These are phyloP conservation scores for Gastracanthus pulcherrimus DNA, from an alignment of 2,888 invertebrate species.

Conservation along the genomic window DNA sequence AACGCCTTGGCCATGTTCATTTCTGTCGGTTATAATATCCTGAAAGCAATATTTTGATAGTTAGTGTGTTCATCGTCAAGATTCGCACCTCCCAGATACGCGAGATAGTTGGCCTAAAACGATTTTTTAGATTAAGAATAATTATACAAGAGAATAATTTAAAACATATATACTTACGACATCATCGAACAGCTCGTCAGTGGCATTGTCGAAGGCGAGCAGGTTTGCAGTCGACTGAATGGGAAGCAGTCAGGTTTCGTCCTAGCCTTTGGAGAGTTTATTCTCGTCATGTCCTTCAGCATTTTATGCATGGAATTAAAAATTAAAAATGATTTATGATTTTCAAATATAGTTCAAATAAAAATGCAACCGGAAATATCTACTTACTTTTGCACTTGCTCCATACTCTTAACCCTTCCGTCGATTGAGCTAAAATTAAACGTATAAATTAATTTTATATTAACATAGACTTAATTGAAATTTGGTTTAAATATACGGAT, in stretches of 20 bases:
- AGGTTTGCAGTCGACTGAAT: background rate
- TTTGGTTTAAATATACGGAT: background rate
- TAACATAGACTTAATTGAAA: background rate
- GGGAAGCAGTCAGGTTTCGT: background rate
- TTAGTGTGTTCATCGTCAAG: background rate
- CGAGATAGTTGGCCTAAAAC: background rate
- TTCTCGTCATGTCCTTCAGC: background rate
- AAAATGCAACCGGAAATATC: background rate
- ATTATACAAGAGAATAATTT: background rate
- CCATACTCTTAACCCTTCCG: background rate
- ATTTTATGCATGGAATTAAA: background rate
- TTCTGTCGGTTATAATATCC: no score
- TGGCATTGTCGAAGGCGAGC: background rate
- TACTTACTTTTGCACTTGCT: background rate
- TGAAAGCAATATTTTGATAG: no score
- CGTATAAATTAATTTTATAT: background rate
- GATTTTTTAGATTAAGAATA: background rate
- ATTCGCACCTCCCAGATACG: background rate
- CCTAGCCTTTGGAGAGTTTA: background rate
- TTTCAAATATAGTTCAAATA: background rate
- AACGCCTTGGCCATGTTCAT: no score
- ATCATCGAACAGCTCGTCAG: background rate
- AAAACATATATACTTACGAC: background rate
- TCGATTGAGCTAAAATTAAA: background rate
- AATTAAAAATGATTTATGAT: background rate